Percentiles rank a stretch among this genome's conserved stretches.
Conservation (phyloP, 2,797 vertebrate genomes). For the Macroramphosus scolopax region DNA sequence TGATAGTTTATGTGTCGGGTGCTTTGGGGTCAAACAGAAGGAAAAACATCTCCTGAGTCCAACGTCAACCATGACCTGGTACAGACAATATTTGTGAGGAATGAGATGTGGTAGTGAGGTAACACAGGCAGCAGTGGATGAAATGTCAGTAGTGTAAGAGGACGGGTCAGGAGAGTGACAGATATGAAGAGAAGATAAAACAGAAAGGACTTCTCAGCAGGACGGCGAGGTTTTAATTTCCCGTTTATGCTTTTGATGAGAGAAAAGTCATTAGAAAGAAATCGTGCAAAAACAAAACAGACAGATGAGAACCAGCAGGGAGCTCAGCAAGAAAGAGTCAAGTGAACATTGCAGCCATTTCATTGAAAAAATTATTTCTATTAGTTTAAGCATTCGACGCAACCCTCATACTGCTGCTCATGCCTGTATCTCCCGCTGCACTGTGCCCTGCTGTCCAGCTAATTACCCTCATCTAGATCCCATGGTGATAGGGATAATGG, state of each 20-base stretch:
- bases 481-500: constrained; percentile 66
- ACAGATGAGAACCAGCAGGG: constrained; percentile 13
- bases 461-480: constrained; percentile 72
- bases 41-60: no score
- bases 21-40: no score
- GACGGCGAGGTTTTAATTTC: constrained; percentile 26
- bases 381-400: constrained; percentile 45
- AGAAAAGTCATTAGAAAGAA: constrained; percentile 24
- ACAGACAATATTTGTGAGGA: constrained; percentile 2
- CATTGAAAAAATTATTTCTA: constrained; percentile 44
- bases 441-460: constrained; percentile 54
- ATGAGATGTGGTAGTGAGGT: background rate
- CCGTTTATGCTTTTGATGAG: constrained; percentile 19
- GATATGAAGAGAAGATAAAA: constrained; percentile 13
- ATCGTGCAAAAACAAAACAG: background rate
- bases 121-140: no score
- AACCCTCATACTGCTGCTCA: constrained; percentile 32
- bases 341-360: constrained; percentile 32
- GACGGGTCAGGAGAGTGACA: no score
- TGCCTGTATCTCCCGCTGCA: constrained; percentile 37
- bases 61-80: no score
- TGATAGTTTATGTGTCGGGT: no score
- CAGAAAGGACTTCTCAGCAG: constrained; percentile 29
- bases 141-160: no score
- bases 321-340: constrained; percentile 9